Evolutionary conservation across 1,140 invertebrate genomes (phyloP), one percentile per base, ranked within the genome.

Genomic region (Medauroidea extradentata): DNA sequence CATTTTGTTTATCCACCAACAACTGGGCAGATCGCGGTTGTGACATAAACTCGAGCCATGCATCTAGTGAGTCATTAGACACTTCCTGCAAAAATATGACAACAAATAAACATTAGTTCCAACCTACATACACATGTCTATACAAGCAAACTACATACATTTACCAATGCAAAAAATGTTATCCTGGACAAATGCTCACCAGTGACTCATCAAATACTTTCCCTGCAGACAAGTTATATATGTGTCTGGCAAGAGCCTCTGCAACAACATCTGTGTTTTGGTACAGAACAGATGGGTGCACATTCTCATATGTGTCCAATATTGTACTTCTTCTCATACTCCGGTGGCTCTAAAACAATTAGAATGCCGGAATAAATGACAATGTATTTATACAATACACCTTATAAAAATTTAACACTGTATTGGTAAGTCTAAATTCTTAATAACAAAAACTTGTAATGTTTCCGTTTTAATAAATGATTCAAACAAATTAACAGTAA

Each of bases 171-270:
- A 34, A 34, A n/a, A n/a, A n/a, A 7, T 11, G 5, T 34, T 11
- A 34, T 7, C 29, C 29, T 34, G 29, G 24, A 3, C 27, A 0
- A 43, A 2, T 9, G 39, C 78, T 80, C 80, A 91, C 89, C 79
- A 90, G 71, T 48, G 83, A 81, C 42, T 86, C 81, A 56, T 82
- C 80, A 67, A 91, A 90, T 2, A 91, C 77, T 61, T 83, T 79
- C 60, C 79, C 82, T 43, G 78, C 78, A 9, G 85, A 87, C 48
- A 91, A 74, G 74, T 93, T 93, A 75, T 94, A 97, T 55, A 98
- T 81, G 70, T 89, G 88, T 34, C 85, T 83, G 1, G 91, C 90
- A 43, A 98, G 77, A 1, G 91, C 85, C 71, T 96, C 88, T 2
- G 90, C 91, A 43, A 95, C 79, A 23, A 89, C 74, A 69, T 83